Evolutionary conservation across 2,888 invertebrate genomes (phyloP), one percentile per base, ranked within the genome.

Genomic region (Cantharis lateralis): DNA sequence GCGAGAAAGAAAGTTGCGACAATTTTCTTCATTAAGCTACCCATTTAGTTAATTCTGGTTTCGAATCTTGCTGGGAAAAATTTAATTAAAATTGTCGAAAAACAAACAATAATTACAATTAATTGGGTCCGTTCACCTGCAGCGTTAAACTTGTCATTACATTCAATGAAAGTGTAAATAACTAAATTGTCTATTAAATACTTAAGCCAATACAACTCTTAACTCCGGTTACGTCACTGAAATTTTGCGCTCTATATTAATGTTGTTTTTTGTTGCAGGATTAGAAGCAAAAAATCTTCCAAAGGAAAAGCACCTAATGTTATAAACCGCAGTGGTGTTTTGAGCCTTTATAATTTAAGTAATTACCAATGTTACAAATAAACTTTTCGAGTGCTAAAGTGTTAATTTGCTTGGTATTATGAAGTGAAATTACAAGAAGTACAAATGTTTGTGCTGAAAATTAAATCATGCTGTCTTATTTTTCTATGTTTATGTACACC

Each of bases 401-500:
- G 18, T 20, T 63, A 26, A 32, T 70, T 61, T 70, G 18, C 15
- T 70, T 70, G n/a, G 48, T 48, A 28, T 18, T 16, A 48, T 48
- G 32, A 70, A 70, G 61, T 70, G 70, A 70, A 15, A 48, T 28
- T 71, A 70, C 71, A 68, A 76, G 68, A 69, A 73, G 48, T 74
- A 77, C 77, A 74, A 77, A 77, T 77, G 77, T 71, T 77, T 20
- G 66, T 63, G 74, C 16, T 72, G 68, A 48, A 64, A 64, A 68
- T 63, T 48, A 69, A 77, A 74, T 70, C 74, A 77, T 77, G 77
- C 32, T 77, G 77, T 75, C 72, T 74, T 77, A 74, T 70, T 77
- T 74, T 72, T 75, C 71, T 64, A 16, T 75, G 24, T 69, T 75
- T 72, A 74, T 77, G 72, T 77, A 72, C 74, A 70, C 70, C 74